Evolutionary conservation across 2,797 vertebrate genomes (phyloP).

Genomic region (Alfaro cultratus): DNA sequence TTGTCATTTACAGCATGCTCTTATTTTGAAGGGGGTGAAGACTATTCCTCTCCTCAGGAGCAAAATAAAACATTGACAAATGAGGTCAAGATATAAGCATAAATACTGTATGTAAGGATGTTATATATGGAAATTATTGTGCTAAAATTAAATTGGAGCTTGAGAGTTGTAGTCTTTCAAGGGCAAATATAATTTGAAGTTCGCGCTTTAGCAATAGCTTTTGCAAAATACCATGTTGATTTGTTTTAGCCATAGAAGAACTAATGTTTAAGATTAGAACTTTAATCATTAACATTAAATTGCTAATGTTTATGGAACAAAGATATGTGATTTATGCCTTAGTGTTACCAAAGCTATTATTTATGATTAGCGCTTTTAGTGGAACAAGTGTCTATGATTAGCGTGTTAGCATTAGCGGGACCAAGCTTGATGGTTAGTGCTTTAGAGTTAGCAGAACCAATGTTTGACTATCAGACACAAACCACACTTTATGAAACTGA

Average conservation of each 20-base stretch:
- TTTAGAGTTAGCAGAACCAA: neutral
- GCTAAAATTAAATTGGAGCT: neutral
- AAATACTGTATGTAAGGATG: neutral
- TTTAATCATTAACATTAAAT: no score
- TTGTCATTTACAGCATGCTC: no score
- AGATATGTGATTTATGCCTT: no score
- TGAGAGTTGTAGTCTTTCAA: neutral
- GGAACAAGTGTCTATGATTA: no score
- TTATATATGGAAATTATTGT: neutral
- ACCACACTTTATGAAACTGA: neutral
- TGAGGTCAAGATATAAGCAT: neutral
- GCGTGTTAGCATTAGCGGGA: neutral
- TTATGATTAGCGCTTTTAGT: no score
- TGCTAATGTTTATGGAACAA: no score
- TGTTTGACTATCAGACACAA: neutral
- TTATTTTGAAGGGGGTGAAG: no score
- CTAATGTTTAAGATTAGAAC: neutral
- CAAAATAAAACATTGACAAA: neutral
- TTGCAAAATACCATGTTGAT: neutral
- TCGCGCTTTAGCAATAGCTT: neutral
- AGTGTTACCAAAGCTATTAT: no score
- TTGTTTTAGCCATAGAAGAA: neutral
- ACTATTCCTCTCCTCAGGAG: no score
- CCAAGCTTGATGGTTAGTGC: neutral
- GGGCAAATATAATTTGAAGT: neutral